phyloP scores from a whole-genome alignment of 2,113 vertebrate genomes.

The Pionites leucogaster region DNA sequence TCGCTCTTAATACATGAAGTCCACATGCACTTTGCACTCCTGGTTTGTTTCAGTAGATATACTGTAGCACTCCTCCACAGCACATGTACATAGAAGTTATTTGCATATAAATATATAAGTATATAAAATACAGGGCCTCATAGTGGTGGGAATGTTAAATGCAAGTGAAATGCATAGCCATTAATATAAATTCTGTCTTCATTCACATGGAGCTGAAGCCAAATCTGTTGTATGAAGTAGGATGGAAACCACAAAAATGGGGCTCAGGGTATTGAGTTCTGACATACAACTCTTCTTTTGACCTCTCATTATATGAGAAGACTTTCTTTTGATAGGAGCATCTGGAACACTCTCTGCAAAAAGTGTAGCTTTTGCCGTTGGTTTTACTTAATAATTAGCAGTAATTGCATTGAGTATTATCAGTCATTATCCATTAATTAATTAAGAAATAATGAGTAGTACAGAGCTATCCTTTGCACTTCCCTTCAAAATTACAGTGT shows the following conservation, averaged over 20 bases:
- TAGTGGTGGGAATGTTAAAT: neutral
- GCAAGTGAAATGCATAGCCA: accelerated
- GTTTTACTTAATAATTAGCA: neutral
- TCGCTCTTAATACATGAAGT: neutral
- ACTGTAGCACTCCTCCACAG: neutral
- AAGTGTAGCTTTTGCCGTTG: neutral
- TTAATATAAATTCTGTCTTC: neutral
- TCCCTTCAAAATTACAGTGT: neutral
- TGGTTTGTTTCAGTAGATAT: neutral
- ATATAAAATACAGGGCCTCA: neutral
- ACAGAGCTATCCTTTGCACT: neutral
- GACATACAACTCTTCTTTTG: neutral
- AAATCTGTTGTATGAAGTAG: neutral
- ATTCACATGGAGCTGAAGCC: neutral
- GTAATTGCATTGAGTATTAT: neutral
- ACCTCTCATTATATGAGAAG: neutral
- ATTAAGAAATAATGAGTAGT: neutral
- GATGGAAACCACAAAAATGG: neutral
- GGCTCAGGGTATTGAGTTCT: neutral
- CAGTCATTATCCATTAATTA: neutral
- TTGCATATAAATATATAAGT: neutral
- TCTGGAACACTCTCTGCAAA: neutral
- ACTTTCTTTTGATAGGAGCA: neutral
- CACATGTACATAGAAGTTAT: neutral
- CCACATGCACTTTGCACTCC: neutral